phyloP scores from a whole-genome alignment of 2,888 invertebrate genomes.

The Leptopilina myrica region DNA sequence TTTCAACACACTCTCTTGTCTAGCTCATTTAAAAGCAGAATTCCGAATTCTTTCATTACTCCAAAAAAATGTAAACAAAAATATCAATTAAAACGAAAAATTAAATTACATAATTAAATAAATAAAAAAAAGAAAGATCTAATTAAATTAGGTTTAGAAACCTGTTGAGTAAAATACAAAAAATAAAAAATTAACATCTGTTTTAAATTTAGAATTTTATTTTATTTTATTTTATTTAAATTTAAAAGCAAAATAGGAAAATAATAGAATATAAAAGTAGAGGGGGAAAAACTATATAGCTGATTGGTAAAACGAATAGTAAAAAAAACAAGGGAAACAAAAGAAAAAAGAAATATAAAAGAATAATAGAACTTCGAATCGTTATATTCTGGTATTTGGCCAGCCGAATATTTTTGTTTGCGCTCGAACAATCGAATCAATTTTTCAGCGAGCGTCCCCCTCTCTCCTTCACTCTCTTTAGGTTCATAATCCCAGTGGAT shows the following conservation, averaged over 20 bases:
- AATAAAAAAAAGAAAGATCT: too few species aligned
- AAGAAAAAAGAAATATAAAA: constrained; percentile 14
- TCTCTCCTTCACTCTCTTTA: constrained; percentile 46
- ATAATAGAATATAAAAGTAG: not conserved
- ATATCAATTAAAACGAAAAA: too few species aligned
- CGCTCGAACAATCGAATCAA: constrained; percentile 67
- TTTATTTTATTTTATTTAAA: too few species aligned
- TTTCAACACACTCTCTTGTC: constrained; percentile 18
- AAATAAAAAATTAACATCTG: too few species aligned
- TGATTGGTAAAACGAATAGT: not conserved
- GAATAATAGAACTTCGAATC: constrained; percentile 24
- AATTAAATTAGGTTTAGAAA: too few species aligned
- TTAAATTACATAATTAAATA: too few species aligned
- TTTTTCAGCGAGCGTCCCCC: constrained; percentile 63
- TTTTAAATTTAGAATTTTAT: too few species aligned
- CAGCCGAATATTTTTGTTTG: constrained; percentile 61
- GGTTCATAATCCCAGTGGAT: constrained; percentile 69
- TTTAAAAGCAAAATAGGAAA: not conserved
- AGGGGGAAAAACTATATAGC: not conserved
- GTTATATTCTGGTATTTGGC: constrained; percentile 28
- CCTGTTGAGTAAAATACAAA: too few species aligned
- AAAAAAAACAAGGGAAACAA: not conserved
- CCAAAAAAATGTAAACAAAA: too few species aligned
- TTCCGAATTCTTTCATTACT: not conserved
- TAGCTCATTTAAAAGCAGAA: not conserved